Evolutionary conservation across 2,113 vertebrate species (phyloP), one percentile per base, ranked within the genome.

Genomic region (Xenotilapia caudafasciata): DNA sequence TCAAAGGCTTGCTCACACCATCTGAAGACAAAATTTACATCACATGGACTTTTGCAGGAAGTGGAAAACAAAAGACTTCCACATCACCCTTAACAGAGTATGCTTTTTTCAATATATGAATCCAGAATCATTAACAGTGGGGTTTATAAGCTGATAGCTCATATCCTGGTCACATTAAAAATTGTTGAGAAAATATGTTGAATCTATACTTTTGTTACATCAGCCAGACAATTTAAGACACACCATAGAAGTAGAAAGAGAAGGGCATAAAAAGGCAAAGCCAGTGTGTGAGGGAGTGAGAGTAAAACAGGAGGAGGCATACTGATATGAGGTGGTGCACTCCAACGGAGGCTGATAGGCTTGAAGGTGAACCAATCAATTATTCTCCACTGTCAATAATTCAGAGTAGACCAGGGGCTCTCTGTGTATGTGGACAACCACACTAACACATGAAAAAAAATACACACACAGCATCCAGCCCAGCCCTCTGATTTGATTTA

Each of bases 311-410:
- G 51, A 88, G 84, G 90, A 82, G 87, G 87, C 58, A 38, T 42
- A 51, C 87, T 87, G 90, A 90, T 93, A 90, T 89, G 85, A 93
- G 87, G 79, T 47, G 90, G 85, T 89, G 92, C 92, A 88, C 84
- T 94, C 90, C 88, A 90, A 94, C 84, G 21, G 87, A 85, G 84
- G 85, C 91, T 92, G 94, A 95, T 93, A 93, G 92, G 94, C 93
- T 89, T 95, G 94, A 96, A 95, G 95, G 95, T 96, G 95, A 96
- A 96, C 91, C 92, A 93, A 96, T 96, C 93, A 95, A 96, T 97
- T 95, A 96, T 96, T 95, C 94, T 90, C 88, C 93, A 85, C 79
- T 65, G 93, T 96, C 94, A 95, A 96, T 96, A 96, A 95, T 96
- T 95, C 92, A 96, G 91, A 92, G 92, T 90, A 87, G 92, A 92